Evolutionary conservation across 2,113 vertebrate species (phyloP).

Genomic region (Gobius niger): DNA sequence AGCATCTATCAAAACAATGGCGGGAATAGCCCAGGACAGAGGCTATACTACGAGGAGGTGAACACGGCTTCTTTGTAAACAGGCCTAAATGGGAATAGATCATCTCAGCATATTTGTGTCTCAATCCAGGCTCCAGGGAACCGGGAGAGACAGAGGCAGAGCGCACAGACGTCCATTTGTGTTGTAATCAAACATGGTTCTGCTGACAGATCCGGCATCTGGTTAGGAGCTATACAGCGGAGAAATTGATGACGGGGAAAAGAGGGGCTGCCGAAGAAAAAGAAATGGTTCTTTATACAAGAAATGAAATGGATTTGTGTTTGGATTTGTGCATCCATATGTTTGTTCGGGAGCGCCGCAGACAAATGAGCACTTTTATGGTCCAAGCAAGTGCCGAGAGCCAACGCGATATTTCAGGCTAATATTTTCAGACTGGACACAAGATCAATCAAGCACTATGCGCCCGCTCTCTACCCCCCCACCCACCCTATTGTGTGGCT

Average conservation of each 20-base stretch:
- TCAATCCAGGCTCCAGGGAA: slow-evolving; percentile 25
- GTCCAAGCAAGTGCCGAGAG: slow-evolving; percentile 36
- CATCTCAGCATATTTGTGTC: slow-evolving; percentile 37
- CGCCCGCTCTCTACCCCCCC: slow-evolving; percentile 65
- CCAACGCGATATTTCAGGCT: slow-evolving; percentile 71
- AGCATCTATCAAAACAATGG: slow-evolving; percentile 22
- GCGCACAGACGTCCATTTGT: slow-evolving; percentile 22
- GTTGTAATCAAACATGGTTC: slow-evolving; percentile 42
- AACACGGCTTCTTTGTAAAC: slow-evolving; percentile 33
- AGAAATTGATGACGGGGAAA: slow-evolving; percentile 12
- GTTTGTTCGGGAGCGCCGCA: slow-evolving; percentile 7
- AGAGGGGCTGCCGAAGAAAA: slow-evolving; percentile 11
- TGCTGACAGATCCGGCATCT: slow-evolving; percentile 43
- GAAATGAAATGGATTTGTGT: slow-evolving; percentile 23
- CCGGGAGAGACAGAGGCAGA: not conserved
- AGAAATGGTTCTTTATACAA: slow-evolving; percentile 14
- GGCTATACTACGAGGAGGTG: slow-evolving; percentile 14
- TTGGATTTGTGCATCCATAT: slow-evolving; percentile 11
- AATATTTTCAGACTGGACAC: slow-evolving; percentile 74
- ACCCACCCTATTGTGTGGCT: slow-evolving; percentile 79
- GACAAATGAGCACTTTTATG: slow-evolving; percentile 33
- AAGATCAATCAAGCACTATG: slow-evolving; percentile 83
- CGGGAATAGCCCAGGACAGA: slow-evolving; percentile 19
- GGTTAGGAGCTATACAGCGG: slow-evolving; percentile 32
- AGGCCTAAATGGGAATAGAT: slow-evolving; percentile 32